Evolutionary conservation across 2,113 vertebrate genomes (phyloP), one percentile per base, ranked within the genome.

Genomic region (Cacatua alba): DNA sequence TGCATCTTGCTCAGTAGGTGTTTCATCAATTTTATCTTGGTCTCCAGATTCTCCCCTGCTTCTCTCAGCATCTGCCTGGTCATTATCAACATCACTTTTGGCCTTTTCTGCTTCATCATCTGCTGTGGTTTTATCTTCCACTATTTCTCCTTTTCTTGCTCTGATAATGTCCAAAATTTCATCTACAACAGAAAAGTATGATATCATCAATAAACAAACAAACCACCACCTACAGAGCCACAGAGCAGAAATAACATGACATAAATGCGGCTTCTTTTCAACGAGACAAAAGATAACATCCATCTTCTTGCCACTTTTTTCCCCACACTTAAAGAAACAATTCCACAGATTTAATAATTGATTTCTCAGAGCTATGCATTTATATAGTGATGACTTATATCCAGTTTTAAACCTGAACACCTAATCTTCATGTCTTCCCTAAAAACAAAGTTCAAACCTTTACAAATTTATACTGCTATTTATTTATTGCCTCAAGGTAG

Each of bases 111-210:
- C 96, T 95, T 99, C 99, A 90, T 98, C 98, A 19, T 98, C 94
- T 75, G 96, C 97, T 82, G 97, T 95, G 37, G 41, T 98, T 96
- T 98, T 98, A 97, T 98, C 98, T 94, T 99, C 98, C 80, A 98
- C 97, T 62, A 98, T 98, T 95, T 98, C 96, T 84, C 98, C 98
- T 94, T 97, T 98, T 92, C 95, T 98, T 86, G 97, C 91, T 98
- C 98, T 99, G 97, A 98, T 71, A 60, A 97, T 87, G 62, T 99
- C 99, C 96, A 97, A 86, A 95, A 99, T 98, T 95, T 99, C 98
- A 78, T 99, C 99, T 99, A 88, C 49, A 79, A 90, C 6, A 91
- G 29, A 92, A 91, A 91, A 70, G 48, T 31, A 71, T 9, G 18
- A 11, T 84, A 51, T 63, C 87, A 88, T 52, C 71, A 75, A 10